A percentile compares a stretch with the other conserved stretches of the same genome.
Evolutionary conservation across 1,140 invertebrate species (phyloP).

Genomic region (Procambarus clarkii): DNA sequence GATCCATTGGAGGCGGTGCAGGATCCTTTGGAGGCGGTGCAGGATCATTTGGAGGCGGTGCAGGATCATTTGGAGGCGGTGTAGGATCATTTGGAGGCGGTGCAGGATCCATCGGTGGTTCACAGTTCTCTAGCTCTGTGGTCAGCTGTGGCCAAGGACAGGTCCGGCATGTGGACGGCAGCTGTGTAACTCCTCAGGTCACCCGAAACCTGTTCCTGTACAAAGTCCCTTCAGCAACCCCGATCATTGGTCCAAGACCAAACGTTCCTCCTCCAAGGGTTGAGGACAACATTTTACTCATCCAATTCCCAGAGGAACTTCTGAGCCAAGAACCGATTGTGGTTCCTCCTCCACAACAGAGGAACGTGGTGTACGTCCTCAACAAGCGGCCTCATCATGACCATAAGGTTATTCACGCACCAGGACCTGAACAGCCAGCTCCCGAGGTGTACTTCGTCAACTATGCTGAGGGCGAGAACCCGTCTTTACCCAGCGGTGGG

Average conservation of each 20-base stretch:
- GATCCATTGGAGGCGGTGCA: not conserved
- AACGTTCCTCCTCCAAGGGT: conserved; percentile 24
- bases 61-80: conserved; percentile 1
- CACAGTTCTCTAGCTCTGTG: not conserved
- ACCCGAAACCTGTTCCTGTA: conserved; percentile 38
- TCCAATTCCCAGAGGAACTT: conserved; percentile 3
- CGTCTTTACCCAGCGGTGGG: conserved; percentile 35
- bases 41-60: not conserved
- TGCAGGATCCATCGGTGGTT: not conserved
- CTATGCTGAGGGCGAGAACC: conserved; percentile 47
- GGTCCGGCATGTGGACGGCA: not conserved
- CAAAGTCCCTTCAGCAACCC: conserved; percentile 4
- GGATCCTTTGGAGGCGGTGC: not conserved
- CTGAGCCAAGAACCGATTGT: conserved; percentile 16
- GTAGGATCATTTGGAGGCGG: not conserved
- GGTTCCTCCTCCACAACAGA: conserved; percentile 34
- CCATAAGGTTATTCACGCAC: conserved; percentile 34
- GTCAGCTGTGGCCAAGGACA: conserved; percentile 13
- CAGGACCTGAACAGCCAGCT: not conserved
- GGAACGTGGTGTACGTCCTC: conserved; percentile 40
- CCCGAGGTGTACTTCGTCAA: conserved; percentile 49
- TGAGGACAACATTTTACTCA: conserved; percentile 30
- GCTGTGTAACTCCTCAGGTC: conserved; percentile 26
- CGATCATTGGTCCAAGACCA: conserved; percentile 12
- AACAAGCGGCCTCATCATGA: conserved; percentile 22